These are phyloP conservation scores for Tringa solitaria DNA, from an alignment of 2,113 vertebrate species.

Conservation along the genomic window DNA sequence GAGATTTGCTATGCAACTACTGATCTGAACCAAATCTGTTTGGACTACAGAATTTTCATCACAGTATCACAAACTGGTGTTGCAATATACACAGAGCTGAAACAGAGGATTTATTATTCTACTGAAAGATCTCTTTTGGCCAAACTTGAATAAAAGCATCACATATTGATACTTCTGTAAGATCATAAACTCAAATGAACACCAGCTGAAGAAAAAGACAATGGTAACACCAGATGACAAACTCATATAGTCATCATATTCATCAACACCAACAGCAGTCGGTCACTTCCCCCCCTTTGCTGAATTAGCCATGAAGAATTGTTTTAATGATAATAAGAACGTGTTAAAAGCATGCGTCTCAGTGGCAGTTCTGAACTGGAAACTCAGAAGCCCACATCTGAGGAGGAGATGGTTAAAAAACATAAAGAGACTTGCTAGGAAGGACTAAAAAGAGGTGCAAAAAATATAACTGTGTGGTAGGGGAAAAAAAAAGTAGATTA, in stretches of 20 bases:
- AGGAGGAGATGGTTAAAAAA: neutral
- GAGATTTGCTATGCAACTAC: neutral
- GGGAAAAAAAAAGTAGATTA: neutral
- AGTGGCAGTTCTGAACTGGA: neutral
- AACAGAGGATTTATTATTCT: neutral
- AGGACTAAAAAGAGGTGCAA: neutral
- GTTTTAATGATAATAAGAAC: neutral
- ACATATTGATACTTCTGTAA: neutral
- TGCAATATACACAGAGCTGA: neutral
- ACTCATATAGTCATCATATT: neutral
- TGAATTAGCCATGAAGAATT: neutral
- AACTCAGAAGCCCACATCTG: neutral
- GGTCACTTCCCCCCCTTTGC: neutral
- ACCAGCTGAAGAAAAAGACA: constrained; percentile 9
- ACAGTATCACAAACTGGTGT: neutral
- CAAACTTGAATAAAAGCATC: neutral
- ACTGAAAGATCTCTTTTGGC: neutral
- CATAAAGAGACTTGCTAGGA: neutral
- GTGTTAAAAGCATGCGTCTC: neutral
- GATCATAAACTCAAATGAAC: constrained; percentile 1
- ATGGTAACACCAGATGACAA: constrained; percentile 7
- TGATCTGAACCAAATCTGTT: constrained; percentile 34
- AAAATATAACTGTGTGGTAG: neutral
- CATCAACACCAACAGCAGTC: neutral
- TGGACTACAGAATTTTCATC: constrained; percentile 29